Percentiles rank a stretch among this genome's conserved stretches.
These are phyloP conservation scores for Accipiter virgatus DNA, from an alignment of 2,113 vertebrate genomes.

Conservation along the genomic window DNA sequence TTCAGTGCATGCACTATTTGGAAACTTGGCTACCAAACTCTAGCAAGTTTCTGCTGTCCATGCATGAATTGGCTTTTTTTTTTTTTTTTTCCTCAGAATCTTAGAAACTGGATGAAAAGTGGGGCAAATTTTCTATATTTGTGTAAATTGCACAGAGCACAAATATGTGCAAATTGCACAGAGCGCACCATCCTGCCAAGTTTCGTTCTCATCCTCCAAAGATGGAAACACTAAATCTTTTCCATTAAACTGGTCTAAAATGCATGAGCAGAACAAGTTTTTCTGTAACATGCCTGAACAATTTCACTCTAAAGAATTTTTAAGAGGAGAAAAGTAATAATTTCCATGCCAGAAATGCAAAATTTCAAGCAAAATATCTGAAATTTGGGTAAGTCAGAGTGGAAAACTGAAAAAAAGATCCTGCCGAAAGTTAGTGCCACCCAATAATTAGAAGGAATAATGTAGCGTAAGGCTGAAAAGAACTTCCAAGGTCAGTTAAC, in stretches of 20 bases:
- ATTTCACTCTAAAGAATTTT: background rate
- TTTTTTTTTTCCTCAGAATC: background rate
- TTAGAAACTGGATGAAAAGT: background rate
- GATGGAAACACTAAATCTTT: background rate
- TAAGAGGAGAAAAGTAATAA: background rate
- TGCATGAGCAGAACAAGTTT: background rate
- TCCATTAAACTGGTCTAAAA: background rate
- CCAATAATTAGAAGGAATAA: slow-evolving; percentile 30
- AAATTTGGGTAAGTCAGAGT: background rate
- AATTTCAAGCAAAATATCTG: slow-evolving; percentile 11
- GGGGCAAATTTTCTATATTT: background rate
- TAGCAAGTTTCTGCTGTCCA: background rate
- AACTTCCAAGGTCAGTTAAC: slow-evolving; percentile 41
- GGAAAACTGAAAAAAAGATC: slow-evolving; percentile 3
- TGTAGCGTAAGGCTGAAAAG: background rate
- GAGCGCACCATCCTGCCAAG: background rate
- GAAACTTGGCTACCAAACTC: background rate
- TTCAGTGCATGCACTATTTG: background rate
- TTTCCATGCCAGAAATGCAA: background rate
- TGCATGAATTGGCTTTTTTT: background rate
- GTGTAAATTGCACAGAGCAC: background rate
- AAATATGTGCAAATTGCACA: background rate
- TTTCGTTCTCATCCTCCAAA: background rate
- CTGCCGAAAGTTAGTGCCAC: background rate
- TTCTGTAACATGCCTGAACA: background rate